Conservation (phyloP, 1,140 invertebrate genomes). For the Radopholus similis region DNA sequence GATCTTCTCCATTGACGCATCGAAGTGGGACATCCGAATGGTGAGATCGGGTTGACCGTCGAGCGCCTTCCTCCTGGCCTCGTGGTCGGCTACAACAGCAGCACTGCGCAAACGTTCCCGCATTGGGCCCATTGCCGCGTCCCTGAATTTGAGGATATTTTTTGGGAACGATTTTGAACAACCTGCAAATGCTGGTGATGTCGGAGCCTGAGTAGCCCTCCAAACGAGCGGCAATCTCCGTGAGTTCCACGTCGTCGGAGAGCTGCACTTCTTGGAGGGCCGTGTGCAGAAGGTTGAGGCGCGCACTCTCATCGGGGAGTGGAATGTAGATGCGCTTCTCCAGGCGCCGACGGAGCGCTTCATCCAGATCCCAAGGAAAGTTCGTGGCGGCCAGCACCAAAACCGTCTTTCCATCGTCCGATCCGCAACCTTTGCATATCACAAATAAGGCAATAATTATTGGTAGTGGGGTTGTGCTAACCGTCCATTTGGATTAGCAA, state of each 20-base stretch:
- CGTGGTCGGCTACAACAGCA: not conserved
- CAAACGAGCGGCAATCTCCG: slow-evolving; percentile 34
- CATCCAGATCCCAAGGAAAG: slow-evolving; percentile 99
- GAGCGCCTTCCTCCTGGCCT: slow-evolving; percentile 14
- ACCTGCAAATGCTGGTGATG: slow-evolving; percentile 46
- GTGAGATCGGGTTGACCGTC: slow-evolving; percentile 35
- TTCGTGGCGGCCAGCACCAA: slow-evolving; percentile 99
- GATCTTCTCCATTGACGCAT: slow-evolving; percentile 25
- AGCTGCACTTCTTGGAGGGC: slow-evolving; percentile 37
- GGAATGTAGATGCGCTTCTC: slow-evolving; percentile 99
- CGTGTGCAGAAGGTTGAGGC: slow-evolving; percentile 32
- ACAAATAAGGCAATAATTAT: slow-evolving; percentile 19
- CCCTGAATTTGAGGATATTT: not conserved
- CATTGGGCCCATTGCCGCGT: slow-evolving; percentile 9
- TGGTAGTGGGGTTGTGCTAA: slow-evolving; percentile 5
- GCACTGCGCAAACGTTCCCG: not conserved
- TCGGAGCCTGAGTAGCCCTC: slow-evolving; percentile 54
- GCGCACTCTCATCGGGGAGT: slow-evolving; percentile 71
- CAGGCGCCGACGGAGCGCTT: slow-evolving; percentile 79
- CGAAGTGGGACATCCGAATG: slow-evolving; percentile 32
- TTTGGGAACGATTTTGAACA: not conserved
- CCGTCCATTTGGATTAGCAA: slow-evolving; percentile 99
- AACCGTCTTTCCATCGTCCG: slow-evolving; percentile 71
- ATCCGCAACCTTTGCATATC: slow-evolving; percentile 27
- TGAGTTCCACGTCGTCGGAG: slow-evolving; percentile 44